Percentiles rank a stretch among this genome's conserved stretches.
These are phyloP conservation scores for Sapajus apella DNA, from an alignment of 2,113 vertebrate species.

Conservation along the genomic window DNA sequence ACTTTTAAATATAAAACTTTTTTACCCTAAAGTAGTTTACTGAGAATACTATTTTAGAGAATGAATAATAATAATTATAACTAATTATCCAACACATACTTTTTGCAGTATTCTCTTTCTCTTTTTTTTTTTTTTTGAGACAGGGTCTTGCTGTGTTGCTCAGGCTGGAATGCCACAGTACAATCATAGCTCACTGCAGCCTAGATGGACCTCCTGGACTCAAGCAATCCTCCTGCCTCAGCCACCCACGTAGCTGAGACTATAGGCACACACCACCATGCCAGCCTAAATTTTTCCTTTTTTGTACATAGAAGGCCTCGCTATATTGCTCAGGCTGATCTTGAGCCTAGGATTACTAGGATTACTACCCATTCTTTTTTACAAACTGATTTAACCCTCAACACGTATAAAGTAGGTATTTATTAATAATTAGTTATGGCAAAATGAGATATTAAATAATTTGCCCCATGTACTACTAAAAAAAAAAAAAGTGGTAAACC, in stretches of 20 bases:
- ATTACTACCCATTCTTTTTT: neutral
- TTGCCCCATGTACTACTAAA: neutral
- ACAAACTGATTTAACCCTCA: slow-evolving; percentile 39
- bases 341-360: too few relatives aligned
- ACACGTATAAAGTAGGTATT: neutral
- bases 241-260: too few relatives aligned
- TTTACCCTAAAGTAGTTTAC: slow-evolving; percentile 24
- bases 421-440: neutral
- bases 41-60: neutral
- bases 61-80: neutral
- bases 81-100: neutral
- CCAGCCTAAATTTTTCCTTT: too few relatives aligned
- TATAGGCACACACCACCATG: too few relatives aligned
- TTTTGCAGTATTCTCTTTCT: neutral
- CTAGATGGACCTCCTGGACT: too few relatives aligned
- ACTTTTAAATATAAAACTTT: neutral
- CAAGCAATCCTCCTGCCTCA: too few relatives aligned
- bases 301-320: too few relatives aligned
- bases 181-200: too few relatives aligned
- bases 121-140: too few relatives aligned
- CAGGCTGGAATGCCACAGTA: too few relatives aligned
- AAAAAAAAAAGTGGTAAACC: neutral
- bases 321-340: too few relatives aligned
- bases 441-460: neutral
- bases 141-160: too few relatives aligned